phyloP scores from a whole-genome alignment of 2,888 invertebrate genomes.

The Macrophya alboannulata region DNA sequence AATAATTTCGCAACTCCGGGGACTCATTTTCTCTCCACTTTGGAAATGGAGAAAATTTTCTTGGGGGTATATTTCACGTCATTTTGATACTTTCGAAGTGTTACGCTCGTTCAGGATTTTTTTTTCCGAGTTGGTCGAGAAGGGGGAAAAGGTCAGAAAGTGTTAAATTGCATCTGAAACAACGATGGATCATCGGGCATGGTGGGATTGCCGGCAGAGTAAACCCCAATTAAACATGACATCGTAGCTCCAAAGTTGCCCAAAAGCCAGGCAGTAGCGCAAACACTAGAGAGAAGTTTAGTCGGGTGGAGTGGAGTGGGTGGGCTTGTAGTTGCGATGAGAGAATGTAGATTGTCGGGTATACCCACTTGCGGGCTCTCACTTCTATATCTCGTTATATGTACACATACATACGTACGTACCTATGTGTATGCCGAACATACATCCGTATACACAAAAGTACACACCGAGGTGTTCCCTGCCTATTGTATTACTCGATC shows the following conservation, averaged over 20 bases:
- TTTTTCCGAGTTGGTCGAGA: too few relatives aligned
- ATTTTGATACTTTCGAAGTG: too few relatives aligned
- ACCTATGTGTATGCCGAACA: neutral
- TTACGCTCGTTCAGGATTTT: too few relatives aligned
- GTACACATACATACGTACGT: neutral
- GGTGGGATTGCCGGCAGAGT: neutral
- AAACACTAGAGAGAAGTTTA: constrained; percentile 17
- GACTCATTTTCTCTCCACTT: too few relatives aligned
- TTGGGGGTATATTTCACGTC: too few relatives aligned
- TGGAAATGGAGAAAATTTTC: too few relatives aligned
- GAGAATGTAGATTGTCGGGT: constrained; percentile 25
- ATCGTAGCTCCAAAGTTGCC: constrained; percentile 16
- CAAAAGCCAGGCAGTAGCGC: constrained; percentile 14
- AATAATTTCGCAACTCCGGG: neutral
- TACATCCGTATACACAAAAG: neutral
- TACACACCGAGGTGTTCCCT: constrained; percentile 16
- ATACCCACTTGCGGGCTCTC: constrained; percentile 3
- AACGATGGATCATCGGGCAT: neutral
- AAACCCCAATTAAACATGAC: constrained; percentile 20
- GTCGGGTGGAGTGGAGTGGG: neutral
- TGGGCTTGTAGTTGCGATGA: constrained; percentile 15
- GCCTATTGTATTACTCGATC: constrained; percentile 13
- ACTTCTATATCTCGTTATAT: neutral
- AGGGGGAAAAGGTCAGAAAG: too few relatives aligned
- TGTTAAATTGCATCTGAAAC: neutral